Evolutionary conservation across 2,113 vertebrate genomes (phyloP).

Genomic region (Abramis brama): DNA sequence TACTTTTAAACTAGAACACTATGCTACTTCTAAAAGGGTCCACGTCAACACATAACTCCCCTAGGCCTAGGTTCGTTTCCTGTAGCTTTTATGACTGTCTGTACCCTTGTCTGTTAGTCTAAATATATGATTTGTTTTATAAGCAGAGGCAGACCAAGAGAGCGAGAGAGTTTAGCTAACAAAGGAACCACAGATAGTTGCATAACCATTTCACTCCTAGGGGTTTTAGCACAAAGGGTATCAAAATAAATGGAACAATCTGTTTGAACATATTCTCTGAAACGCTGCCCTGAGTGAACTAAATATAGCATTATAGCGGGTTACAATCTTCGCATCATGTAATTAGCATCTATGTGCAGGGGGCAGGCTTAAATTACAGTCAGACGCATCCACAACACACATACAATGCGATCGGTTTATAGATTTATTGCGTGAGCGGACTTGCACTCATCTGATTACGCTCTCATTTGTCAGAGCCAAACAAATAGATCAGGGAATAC

Average conservation of each 20-base stretch:
- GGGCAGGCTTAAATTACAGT: slow-evolving; percentile 12
- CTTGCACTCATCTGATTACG: not conserved
- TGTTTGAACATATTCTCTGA: slow-evolving; percentile 24
- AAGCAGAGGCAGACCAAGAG: slow-evolving; percentile 15
- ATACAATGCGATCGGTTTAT: slow-evolving; percentile 2
- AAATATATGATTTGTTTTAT: slow-evolving; percentile 6
- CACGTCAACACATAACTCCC: not conserved
- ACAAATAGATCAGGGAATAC: slow-evolving; percentile 36
- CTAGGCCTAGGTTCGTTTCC: not conserved
- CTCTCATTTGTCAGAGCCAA: slow-evolving; percentile 8
- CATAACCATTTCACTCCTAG: slow-evolving; percentile 29
- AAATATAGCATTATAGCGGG: slow-evolving; percentile 30
- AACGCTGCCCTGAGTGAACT: not conserved
- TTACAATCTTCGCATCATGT: not conserved
- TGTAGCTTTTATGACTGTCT: not conserved
- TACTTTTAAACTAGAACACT: not conserved
- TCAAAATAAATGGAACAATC: slow-evolving; percentile 23
- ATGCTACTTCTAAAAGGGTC: not conserved
- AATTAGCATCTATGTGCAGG: slow-evolving; percentile 13
- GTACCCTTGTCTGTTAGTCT: slow-evolving; percentile 5
- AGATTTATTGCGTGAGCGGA: slow-evolving; percentile 10
- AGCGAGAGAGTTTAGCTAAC: not conserved
- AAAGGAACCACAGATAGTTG: slow-evolving; percentile 22
- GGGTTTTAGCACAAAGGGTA: slow-evolving; percentile 21
- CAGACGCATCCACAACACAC: not conserved